Conservation (phyloP, 2,888 invertebrate species). For the Drosophila pseudotalamancana region DNA sequence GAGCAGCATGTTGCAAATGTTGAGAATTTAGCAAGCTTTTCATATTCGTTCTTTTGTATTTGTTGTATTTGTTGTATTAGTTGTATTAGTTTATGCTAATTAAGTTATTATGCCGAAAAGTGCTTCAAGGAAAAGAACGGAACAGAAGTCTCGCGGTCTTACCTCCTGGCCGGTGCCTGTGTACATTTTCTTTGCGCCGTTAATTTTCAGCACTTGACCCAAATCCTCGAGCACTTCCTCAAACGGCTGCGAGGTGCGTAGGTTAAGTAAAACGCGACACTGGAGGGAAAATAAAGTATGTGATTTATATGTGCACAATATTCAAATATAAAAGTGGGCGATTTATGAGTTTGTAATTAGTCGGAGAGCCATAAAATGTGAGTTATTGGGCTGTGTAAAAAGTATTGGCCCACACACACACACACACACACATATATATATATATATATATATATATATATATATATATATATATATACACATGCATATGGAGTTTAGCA, state of each 20-base stretch:
- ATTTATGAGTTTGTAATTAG: slow-evolving; percentile 63
- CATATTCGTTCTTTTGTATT: slow-evolving; percentile 4
- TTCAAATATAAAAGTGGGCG: slow-evolving; percentile 15
- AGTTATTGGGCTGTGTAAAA: slow-evolving; percentile 37
- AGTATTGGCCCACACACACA: background rate
- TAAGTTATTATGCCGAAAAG: slow-evolving; percentile 42
- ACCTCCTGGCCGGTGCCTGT: slow-evolving; percentile 97
- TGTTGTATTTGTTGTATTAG: no score
- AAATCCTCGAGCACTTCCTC: slow-evolving; percentile 97
- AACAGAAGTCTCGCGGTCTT: slow-evolving; percentile 62
- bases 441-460: background rate
- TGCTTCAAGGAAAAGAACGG: background rate
- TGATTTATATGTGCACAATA: background rate
- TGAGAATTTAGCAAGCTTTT: slow-evolving; percentile 8
- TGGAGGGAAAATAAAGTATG: slow-evolving; percentile 81
- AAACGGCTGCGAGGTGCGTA: slow-evolving; percentile 96
- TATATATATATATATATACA: background rate
- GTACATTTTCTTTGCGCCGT: slow-evolving; percentile 95
- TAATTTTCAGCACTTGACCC: slow-evolving; percentile 96
- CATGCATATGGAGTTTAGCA: slow-evolving; percentile 7
- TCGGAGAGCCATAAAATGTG: slow-evolving; percentile 53
- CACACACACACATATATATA: background rate
- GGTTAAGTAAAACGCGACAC: slow-evolving; percentile 95
- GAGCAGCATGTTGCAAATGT: slow-evolving; percentile 12
- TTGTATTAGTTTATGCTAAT: slow-evolving; percentile 31